Percentiles rank a stretch among this genome's conserved stretches.
Conservation (phyloP, 53 echinoderm and acorn worm genomes). For the Mesocentrotus franciscanus region DNA sequence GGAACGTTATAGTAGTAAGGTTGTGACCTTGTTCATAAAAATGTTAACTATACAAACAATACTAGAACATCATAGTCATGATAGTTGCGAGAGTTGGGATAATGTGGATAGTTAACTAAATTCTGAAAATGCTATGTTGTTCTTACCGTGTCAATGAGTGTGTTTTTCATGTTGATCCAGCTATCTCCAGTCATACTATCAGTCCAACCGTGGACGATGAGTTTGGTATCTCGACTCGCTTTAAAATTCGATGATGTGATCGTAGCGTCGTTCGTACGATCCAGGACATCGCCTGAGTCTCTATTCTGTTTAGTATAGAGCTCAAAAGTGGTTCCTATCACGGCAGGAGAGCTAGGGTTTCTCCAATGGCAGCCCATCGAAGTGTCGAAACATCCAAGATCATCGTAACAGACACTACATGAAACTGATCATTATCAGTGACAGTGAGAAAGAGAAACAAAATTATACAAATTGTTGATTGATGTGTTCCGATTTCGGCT, state of each 20-base stretch:
- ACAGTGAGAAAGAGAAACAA: too few species aligned
- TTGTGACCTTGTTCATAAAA: too few species aligned
- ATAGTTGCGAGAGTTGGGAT: too few species aligned
- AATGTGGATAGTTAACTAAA: neutral
- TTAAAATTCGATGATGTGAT: slow-evolving; percentile 45
- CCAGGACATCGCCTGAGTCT: neutral
- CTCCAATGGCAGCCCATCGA: neutral
- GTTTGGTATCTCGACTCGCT: slow-evolving; percentile 34
- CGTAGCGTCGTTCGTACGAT: neutral
- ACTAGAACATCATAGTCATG: too few species aligned
- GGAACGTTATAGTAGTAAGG: too few species aligned
- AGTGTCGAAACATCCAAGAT: slow-evolving; percentile 57
- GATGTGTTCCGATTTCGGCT: slow-evolving; percentile 30
- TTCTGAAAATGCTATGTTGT: neutral
- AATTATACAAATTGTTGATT: too few species aligned
- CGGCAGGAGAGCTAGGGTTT: slow-evolving; percentile 40
- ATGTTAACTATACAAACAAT: too few species aligned
- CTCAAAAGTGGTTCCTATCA: slow-evolving; percentile 41
- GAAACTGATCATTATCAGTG: too few species aligned
- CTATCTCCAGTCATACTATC: neutral
- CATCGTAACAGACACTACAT: slow-evolving; percentile 29
- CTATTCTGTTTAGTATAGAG: slow-evolving; percentile 39
- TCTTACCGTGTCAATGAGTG: slow-evolving; percentile 36
- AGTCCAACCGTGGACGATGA: slow-evolving; percentile 65
- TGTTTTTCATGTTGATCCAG: slow-evolving; percentile 49